Base-by-base conservation (phyloP, 2,113 vertebrate species). In the Cololabis saira region DNA sequence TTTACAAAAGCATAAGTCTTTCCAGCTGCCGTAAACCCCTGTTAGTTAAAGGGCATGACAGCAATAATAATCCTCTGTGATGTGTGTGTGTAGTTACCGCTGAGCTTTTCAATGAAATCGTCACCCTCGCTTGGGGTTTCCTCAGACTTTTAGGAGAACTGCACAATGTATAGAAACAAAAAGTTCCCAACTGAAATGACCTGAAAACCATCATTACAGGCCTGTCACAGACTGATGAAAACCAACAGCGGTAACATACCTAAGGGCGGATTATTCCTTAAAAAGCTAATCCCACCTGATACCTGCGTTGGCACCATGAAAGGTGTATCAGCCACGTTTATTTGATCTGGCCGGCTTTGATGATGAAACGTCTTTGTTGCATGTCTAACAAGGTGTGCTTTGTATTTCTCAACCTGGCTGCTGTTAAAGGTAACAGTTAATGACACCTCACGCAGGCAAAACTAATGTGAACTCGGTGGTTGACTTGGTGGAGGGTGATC, bases 341-440 rank as follows among this genome's bases (percentile, higher is more conserved):
- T 83, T 83, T 85, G 81, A 90, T 89, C 74, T 71, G 62, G 49
- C 27, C 47, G 21, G n/a, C 49, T 72, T 81, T 88, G 83, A 88
- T 85, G 80, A 85, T 88, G 72, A 88, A 88, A 88, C 59, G 41
- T 79, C 80, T 74, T 81, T 84, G 49, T 82, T 85, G 74, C 53
- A 65, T 42, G 55, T 81, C 68, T 44, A 59, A 70, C n/a, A 4
- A 17, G 12, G 21, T 24, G 62, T 43, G 60, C 77, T 61, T 18
- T 45, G 52, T 75, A 51, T 73, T 65, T 74, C 68, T 54, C 72
- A 65, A 80, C 78, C 67, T 75, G 19, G 58, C 78, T 61, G 77
- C 74, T 72, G 50, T 64, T 73, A 73, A 19, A 1, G 24, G 27
- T 79, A 65, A 86, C 47, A 0, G 21, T 52, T 51, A 48, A 53